These are phyloP conservation scores for Climacteris rufus DNA, from an alignment of 2,113 vertebrate species.

Conservation along the genomic window DNA sequence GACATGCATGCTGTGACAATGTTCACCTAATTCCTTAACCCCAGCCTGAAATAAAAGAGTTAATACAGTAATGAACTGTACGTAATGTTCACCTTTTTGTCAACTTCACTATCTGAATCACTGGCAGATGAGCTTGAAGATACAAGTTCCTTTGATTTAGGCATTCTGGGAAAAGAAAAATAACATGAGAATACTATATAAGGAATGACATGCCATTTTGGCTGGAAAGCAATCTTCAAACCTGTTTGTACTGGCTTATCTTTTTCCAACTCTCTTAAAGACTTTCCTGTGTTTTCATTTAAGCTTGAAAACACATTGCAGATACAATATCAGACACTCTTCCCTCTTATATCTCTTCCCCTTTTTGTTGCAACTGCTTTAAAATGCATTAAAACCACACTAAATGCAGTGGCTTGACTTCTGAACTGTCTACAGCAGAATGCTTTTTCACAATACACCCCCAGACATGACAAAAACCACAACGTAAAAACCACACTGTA, in stretches of 20 bases:
- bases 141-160: conserved; percentile 95
- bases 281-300: background rate
- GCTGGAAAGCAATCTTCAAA: background rate
- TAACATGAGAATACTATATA: background rate
- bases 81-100: conserved; percentile 84
- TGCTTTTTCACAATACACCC: background rate
- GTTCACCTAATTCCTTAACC: background rate
- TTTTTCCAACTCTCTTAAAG: background rate
- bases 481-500: background rate
- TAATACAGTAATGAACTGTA: background rate
- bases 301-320: background rate
- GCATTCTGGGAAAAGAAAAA: conserved; percentile 83
- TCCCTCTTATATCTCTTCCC: background rate
- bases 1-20: background rate
- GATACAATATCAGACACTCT: background rate
- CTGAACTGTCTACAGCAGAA: background rate
- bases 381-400: background rate
- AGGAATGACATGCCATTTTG: background rate
- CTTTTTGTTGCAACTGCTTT: background rate
- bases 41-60: background rate
- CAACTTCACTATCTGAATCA: conserved; percentile 94
- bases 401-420: background rate
- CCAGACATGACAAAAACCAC: background rate
- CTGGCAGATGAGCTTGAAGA: conserved; percentile 91
- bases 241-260: background rate